Percentiles rank a stretch among this genome's conserved stretches.
Conservation (phyloP, 2,113 vertebrate species). For the Carassius auratus region DNA sequence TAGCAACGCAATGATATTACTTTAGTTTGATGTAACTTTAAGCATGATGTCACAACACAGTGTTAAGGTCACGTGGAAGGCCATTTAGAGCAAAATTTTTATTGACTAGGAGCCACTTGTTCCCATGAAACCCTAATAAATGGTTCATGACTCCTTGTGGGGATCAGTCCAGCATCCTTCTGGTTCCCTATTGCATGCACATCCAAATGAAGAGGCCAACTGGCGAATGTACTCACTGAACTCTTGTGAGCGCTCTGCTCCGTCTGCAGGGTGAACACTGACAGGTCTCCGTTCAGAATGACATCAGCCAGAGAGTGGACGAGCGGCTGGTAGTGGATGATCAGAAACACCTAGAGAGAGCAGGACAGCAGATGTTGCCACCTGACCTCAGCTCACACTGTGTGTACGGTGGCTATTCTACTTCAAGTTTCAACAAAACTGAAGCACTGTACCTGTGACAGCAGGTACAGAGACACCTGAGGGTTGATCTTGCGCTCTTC, state of each 20-base stretch:
- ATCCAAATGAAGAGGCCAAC: slow-evolving; percentile 60
- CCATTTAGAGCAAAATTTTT: background rate
- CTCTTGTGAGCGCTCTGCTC: slow-evolving; percentile 83
- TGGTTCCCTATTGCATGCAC: background rate
- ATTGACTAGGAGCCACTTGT: background rate
- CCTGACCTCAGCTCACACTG: background rate
- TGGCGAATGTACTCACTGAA: slow-evolving; percentile 75
- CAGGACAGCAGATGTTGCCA: background rate
- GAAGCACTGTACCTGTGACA: slow-evolving; percentile 86
- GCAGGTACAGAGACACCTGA: slow-evolving; percentile 94
- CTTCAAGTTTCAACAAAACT: slow-evolving; percentile 18
- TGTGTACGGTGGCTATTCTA: background rate
- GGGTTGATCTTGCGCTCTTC: slow-evolving; percentile 94
- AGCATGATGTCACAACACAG: background rate
- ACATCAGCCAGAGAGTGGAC: slow-evolving; percentile 93
- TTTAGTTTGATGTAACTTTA: background rate
- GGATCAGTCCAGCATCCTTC: background rate
- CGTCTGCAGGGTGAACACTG: slow-evolving; percentile 81
- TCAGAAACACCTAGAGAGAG: slow-evolving; percentile 89
- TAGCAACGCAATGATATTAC: background rate
- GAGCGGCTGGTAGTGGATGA: slow-evolving; percentile 93
- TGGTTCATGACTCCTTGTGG: background rate
- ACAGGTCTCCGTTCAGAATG: slow-evolving; percentile 93
- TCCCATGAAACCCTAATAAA: background rate
- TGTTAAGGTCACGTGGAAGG: background rate